Conservation (phyloP, 2,888 invertebrate species). For the Callyntrura guangdongensis region DNA sequence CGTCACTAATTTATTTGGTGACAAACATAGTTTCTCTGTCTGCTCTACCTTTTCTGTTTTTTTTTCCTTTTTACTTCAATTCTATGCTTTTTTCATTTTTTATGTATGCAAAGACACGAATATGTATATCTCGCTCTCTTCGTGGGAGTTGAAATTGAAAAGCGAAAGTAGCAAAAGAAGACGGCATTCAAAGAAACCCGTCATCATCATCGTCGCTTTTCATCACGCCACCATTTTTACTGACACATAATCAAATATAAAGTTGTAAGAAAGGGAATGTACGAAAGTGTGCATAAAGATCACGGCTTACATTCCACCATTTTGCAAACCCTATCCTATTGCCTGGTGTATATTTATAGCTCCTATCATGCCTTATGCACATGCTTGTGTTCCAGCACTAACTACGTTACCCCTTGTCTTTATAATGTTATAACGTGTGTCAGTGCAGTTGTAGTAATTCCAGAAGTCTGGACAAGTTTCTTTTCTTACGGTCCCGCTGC, state of each 20-base stretch:
- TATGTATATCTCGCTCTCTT: neutral
- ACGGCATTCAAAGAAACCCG: constrained; percentile 36
- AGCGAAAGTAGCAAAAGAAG: neutral
- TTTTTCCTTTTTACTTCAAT: neutral
- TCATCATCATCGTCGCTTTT: neutral
- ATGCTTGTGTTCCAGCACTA: neutral
- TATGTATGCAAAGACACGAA: neutral
- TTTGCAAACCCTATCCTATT: neutral
- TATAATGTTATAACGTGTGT: neutral
- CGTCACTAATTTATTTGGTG: constrained; percentile 35
- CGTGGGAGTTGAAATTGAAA: constrained; percentile 10
- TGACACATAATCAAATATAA: constrained; percentile 28
- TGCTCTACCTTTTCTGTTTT: neutral
- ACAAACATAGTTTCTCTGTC: constrained; percentile 6
- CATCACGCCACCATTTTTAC: constrained; percentile 15
- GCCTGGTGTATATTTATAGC: neutral
- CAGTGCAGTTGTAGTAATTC: constrained; percentile 18
- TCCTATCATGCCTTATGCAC: neutral
- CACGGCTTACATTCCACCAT: constrained; percentile 2
- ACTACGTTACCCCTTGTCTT: neutral
- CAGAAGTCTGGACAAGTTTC: neutral
- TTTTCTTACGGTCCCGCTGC: neutral
- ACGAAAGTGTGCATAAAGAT: constrained; percentile 1
- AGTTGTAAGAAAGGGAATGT: neutral
- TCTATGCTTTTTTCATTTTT: neutral